Evolutionary conservation across 2,797 vertebrate genomes (phyloP).

Genomic region (Enteromius thamalakanensis): DNA sequence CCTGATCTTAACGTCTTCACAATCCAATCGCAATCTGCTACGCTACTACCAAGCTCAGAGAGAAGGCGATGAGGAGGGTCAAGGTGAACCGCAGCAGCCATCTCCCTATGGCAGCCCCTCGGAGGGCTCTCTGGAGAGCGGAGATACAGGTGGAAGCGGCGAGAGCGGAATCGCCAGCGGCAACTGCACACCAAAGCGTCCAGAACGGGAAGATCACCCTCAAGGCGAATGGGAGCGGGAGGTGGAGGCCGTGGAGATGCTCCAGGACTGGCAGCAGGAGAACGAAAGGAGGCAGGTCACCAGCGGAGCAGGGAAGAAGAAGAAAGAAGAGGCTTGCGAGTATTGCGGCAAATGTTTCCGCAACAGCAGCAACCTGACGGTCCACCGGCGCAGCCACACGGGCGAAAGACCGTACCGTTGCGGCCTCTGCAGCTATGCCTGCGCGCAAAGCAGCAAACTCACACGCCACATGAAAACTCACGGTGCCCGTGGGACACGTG

Average conservation of each 20-base stretch:
- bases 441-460: slow-evolving; percentile 86
- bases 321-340: slow-evolving; percentile 80
- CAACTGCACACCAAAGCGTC: slow-evolving; percentile 81
- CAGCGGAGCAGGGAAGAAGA: slow-evolving; percentile 65
- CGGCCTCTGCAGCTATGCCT: slow-evolving; percentile 85
- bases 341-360: slow-evolving; percentile 79
- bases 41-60: slow-evolving; percentile 70
- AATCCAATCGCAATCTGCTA: slow-evolving; percentile 68
- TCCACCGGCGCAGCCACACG: slow-evolving; percentile 83
- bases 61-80: slow-evolving; percentile 73
- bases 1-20: slow-evolving; percentile 71
- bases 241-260: slow-evolving; percentile 67
- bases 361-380: slow-evolving; percentile 82
- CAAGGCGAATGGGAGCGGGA: slow-evolving; percentile 55
- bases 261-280: slow-evolving; percentile 78
- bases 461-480: slow-evolving; percentile 90
- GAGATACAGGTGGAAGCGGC: slow-evolving; percentile 80
- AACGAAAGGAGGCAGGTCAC: slow-evolving; percentile 64
- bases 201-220: slow-evolving; percentile 64
- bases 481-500: slow-evolving; percentile 73
- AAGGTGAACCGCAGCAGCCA: slow-evolving; percentile 71
- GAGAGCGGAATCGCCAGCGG: slow-evolving; percentile 86
- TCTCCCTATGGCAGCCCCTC: slow-evolving; percentile 83
- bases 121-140: slow-evolving; percentile 81
- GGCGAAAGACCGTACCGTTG: slow-evolving; percentile 87